phyloP scores from a whole-genome alignment of 2,888 invertebrate species.

The Euclidia mi region DNA sequence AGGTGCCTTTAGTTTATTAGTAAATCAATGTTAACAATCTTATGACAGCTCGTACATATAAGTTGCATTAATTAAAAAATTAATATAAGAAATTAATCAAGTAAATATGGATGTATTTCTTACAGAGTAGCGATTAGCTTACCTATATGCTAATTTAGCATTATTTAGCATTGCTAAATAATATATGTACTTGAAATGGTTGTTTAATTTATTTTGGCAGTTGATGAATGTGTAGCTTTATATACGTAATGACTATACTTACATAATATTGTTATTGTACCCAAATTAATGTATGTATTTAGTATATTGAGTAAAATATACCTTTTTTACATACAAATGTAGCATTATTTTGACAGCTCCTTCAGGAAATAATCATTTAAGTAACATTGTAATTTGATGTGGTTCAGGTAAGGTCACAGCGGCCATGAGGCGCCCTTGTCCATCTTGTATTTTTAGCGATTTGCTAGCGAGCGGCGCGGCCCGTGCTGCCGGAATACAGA shows the following conservation, averaged over 20 bases:
- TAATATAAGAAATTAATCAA: too few relatives aligned
- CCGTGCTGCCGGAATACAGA: constrained; percentile 81
- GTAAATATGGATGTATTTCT: too few relatives aligned
- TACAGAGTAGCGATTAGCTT: too few relatives aligned
- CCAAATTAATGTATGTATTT: constrained; percentile 10
- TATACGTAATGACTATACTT: not conserved
- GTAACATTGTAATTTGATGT: constrained; percentile 71
- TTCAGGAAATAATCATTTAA: constrained; percentile 71
- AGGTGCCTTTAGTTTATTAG: constrained; percentile 16
- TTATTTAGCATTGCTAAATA: too few relatives aligned
- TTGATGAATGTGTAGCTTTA: not conserved
- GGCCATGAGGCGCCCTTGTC: constrained; percentile 84
- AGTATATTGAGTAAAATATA: constrained; percentile 18
- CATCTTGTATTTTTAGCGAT: constrained; percentile 86
- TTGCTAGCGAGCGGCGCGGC: constrained; percentile 71
- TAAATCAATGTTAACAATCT: not conserved
- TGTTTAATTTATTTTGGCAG: too few relatives aligned
- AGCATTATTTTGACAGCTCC: constrained; percentile 44
- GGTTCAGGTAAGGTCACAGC: constrained; percentile 79
- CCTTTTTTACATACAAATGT: constrained; percentile 18
- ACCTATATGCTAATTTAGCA: too few relatives aligned
- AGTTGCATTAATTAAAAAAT: too few relatives aligned
- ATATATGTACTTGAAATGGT: too few relatives aligned
- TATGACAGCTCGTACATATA: not conserved
- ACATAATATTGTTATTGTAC: not conserved